Percentiles rank a stretch among this genome's conserved stretches.
phyloP scores from a whole-genome alignment of 2,888 invertebrate species.

The Leucoptera coffeella region DNA sequence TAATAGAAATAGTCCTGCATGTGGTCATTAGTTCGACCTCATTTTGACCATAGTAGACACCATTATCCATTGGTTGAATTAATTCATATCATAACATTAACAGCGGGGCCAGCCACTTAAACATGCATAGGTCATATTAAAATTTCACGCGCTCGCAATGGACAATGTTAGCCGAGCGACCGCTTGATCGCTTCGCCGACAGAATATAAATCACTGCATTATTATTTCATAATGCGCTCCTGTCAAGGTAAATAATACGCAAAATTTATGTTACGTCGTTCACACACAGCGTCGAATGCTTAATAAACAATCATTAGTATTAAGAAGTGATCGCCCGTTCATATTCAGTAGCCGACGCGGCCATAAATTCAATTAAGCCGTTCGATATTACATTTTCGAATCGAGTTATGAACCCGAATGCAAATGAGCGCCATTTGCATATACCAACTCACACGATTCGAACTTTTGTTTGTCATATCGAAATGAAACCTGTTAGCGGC shows the following conservation, averaged over 20 bases:
- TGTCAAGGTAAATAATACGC: constrained; percentile 51
- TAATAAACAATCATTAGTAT: constrained; percentile 25
- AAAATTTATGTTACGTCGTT: constrained; percentile 53
- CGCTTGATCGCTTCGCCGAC: constrained; percentile 14
- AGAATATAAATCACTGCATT: constrained; percentile 35
- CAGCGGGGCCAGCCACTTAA: no score
- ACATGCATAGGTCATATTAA: neutral
- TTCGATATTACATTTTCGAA: constrained; percentile 18
- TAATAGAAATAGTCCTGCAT: no score
- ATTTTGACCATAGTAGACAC: no score
- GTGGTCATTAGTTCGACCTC: no score
- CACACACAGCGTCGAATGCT: constrained; percentile 39
- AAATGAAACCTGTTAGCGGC: constrained; percentile 2
- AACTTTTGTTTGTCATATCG: constrained; percentile 29
- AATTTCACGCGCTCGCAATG: constrained; percentile 13
- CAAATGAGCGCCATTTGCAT: no score
- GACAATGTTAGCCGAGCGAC: constrained; percentile 26
- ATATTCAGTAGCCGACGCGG: constrained; percentile 45
- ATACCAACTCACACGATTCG: no score
- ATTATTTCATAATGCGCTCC: constrained; percentile 49
- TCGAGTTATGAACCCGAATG: constrained; percentile 23
- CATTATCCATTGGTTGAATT: no score
- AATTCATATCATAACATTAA: no score
- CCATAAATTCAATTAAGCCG: constrained; percentile 45
- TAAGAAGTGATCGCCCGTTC: constrained; percentile 20